These are phyloP conservation scores for Lomographa bimaculata DNA, from an alignment of 2,888 invertebrate species.

Conservation along the genomic window DNA sequence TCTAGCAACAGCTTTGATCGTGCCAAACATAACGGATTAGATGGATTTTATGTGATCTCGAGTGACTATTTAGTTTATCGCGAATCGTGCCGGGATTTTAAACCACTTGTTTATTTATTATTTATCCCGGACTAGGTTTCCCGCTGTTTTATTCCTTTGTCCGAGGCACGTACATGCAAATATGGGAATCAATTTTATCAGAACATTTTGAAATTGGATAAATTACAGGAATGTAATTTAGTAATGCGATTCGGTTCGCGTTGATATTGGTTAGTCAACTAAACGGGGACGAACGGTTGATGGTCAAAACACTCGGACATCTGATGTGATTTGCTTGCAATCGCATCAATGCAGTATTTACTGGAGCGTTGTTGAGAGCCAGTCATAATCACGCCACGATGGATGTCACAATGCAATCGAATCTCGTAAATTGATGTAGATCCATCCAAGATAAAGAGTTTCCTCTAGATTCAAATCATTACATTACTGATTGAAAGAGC, in stretches of 20 bases:
- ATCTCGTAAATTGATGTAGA: no score
- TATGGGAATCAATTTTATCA: conserved; percentile 16
- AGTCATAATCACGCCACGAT: conserved; percentile 45
- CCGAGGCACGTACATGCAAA: conserved; percentile 18
- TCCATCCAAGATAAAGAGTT: no score
- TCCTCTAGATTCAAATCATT: no score
- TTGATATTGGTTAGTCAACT: conserved; percentile 4
- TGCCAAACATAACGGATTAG: no score
- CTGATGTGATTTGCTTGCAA: conserved; percentile 48
- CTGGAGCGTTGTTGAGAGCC: conserved; percentile 41
- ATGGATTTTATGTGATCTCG: neutral
- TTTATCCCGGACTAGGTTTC: conserved; percentile 28
- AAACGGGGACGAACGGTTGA: conserved; percentile 19
- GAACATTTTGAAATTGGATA: conserved; percentile 14
- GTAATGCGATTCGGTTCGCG: conserved; percentile 4
- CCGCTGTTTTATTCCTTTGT: conserved; percentile 22
- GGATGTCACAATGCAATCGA: no score
- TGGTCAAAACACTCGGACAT: conserved; percentile 39
- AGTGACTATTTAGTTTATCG: conserved; percentile 39
- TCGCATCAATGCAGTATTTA: conserved; percentile 51
- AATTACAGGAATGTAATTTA: conserved; percentile 8
- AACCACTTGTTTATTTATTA: conserved; percentile 34
- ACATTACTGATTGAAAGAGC: no score
- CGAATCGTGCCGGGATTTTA: conserved; percentile 36
- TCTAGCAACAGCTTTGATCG: no score